Base-by-base conservation (phyloP, 2,797 vertebrate species). In the Dallia pectoralis region DNA sequence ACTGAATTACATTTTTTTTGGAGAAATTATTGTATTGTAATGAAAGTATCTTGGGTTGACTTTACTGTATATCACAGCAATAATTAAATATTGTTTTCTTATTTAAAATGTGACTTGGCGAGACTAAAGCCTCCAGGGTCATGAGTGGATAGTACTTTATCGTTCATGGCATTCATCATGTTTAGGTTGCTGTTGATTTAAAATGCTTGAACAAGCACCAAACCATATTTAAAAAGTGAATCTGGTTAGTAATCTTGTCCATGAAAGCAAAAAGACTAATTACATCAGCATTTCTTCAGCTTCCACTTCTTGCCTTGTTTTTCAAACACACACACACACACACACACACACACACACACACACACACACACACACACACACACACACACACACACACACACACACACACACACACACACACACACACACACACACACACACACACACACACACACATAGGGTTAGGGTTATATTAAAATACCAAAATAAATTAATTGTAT, bases 391-490 rank as follows among this genome's bases (percentile, higher is more conserved):
- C 9, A 1, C 4, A 12, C 14, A 12, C 19, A 32, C 66, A 77
- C 69, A 6, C 18, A 73, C 65, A 82, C 71, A 80, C 77, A 73
- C 73, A 12, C 9, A 1, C 4, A 12, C 14, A 12, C 19, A 32
- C 66, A 77, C 69, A 6, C 18, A 73, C 65, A 82, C 71, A 80
- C 77, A 73, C 73, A 12, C 9, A 1, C 4, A 12, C 14, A 12
- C 19, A 32, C 66, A 77, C 69, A 6, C 18, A 73, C 65, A 82
- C 71, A 80, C 77, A 73, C 73, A 12, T n/a, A n/a, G n/a, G n/a
- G n/a, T n/a, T n/a, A n/a, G n/a, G n/a, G n/a, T n/a, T n/a, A 59
- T 12, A 59, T 4, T 29, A 15, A 61, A 44, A 40, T 61, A 18
- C 22, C 53, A 59, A 27, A 22, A 59, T 59, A 44, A 11, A 44